Percentiles rank a stretch among this genome's conserved stretches.
phyloP scores from a whole-genome alignment of 2,113 vertebrate genomes.

The Capricornis sumatraensis region DNA sequence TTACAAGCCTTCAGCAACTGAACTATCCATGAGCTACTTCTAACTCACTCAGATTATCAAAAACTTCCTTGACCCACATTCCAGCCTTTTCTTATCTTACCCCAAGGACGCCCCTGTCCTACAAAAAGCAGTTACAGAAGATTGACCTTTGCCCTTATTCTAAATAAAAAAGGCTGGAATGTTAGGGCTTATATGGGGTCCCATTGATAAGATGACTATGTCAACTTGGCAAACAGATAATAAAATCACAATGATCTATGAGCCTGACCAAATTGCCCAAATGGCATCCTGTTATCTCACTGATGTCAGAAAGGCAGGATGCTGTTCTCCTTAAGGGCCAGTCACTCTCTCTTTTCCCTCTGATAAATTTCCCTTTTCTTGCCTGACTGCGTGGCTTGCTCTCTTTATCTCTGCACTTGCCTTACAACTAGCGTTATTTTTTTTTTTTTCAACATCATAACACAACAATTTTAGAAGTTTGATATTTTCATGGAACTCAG shows the following conservation, averaged over 20 bases:
- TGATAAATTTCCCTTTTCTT: background rate
- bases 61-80: background rate
- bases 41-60: background rate
- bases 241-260: background rate
- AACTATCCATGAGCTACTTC: background rate
- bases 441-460: background rate
- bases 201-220: background rate
- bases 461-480: background rate
- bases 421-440: background rate
- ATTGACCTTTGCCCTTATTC: background rate
- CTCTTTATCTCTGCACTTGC: background rate
- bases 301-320: fast-evolving
- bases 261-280: background rate
- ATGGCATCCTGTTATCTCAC: background rate
- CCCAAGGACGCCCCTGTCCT: background rate
- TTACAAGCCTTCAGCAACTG: background rate
- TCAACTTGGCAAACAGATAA: background rate
- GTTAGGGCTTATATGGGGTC: background rate
- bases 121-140: background rate
- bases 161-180: background rate
- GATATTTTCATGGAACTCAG: background rate
- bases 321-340: background rate
- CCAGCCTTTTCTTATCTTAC: background rate
- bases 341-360: background rate
- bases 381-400: background rate